phyloP scores from a whole-genome alignment of 2,797 vertebrate species.

The Bradypodion pumilum region DNA sequence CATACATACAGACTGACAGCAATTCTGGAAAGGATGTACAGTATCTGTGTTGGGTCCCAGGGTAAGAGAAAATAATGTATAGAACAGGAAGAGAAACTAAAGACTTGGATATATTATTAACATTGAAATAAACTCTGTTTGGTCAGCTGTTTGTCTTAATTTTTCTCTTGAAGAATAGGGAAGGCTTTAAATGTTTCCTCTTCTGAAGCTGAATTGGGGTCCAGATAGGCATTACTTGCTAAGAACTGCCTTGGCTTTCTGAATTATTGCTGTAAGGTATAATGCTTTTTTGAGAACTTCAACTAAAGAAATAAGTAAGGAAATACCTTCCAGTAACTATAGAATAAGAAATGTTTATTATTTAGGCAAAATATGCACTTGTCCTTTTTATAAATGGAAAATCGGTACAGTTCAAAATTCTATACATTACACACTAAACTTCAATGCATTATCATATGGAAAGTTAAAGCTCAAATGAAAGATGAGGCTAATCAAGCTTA shows the following conservation, averaged over 20 bases:
- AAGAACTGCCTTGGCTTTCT: not conserved
- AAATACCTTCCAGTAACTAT: constrained; percentile 7
- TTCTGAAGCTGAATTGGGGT: not conserved
- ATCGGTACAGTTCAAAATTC: constrained; percentile 22
- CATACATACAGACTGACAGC: not conserved
- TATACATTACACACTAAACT: constrained; percentile 9
- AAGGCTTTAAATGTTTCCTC: not conserved
- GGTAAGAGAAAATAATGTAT: constrained; percentile 23
- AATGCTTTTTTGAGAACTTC: not conserved
- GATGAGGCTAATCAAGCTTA: constrained; percentile 13
- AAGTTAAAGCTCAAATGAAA: constrained; percentile 36
- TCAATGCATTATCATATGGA: constrained; percentile 31
- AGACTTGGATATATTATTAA: not conserved
- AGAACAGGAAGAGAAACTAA: constrained; percentile 22
- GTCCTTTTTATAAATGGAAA: constrained; percentile 6
- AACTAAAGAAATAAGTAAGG: not conserved
- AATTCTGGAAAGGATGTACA: constrained; percentile 25
- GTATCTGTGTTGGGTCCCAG: constrained; percentile 15
- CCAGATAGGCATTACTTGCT: not conserved
- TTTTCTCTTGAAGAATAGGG: not conserved
- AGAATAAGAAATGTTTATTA: constrained; percentile 9
- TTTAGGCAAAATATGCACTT: not conserved
- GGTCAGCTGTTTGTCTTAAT: not conserved
- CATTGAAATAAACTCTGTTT: not conserved
- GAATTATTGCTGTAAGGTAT: not conserved